Evolutionary conservation across 2,797 vertebrate species (phyloP).

Genomic region (Oophaga sylvatica): DNA sequence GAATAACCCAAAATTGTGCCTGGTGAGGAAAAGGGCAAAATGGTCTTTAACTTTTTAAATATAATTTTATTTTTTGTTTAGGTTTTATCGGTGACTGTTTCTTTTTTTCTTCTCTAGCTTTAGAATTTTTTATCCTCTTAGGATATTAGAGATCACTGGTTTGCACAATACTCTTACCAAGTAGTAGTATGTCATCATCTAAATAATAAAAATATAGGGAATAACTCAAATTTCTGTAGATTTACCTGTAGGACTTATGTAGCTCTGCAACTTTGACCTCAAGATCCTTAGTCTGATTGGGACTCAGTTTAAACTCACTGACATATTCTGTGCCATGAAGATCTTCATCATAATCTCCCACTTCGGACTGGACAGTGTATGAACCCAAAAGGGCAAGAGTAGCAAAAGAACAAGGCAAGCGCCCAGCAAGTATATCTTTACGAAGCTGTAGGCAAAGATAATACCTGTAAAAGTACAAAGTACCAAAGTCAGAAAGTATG

Average conservation of each 20-base stretch:
- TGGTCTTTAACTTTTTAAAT: no score
- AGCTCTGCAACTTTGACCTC: slow-evolving; percentile 96
- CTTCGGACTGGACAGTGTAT: slow-evolving; percentile 92
- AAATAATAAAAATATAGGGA: no score
- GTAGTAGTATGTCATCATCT: no score
- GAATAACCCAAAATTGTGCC: no score
- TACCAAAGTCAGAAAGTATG: not conserved
- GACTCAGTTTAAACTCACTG: slow-evolving; percentile 86
- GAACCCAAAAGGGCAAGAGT: slow-evolving; percentile 93
- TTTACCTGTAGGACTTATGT: slow-evolving; percentile 91
- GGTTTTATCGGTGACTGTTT: no score
- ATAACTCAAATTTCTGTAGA: not conserved
- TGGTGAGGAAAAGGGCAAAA: no score
- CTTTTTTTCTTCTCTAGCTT: no score
- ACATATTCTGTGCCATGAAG: slow-evolving; percentile 86
- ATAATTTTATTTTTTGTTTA: no score
- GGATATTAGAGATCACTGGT: no score
- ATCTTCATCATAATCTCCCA: slow-evolving; percentile 93
- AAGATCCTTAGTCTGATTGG: slow-evolving; percentile 92
- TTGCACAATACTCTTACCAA: no score
- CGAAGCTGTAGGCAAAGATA: slow-evolving; percentile 94
- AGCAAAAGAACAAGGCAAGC: slow-evolving; percentile 94
- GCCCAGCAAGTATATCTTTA: slow-evolving; percentile 87
- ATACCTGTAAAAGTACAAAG: slow-evolving; percentile 75
- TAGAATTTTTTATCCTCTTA: no score